phyloP scores from a whole-genome alignment of 1,140 invertebrate species.

The Phymorhynchus buccinoides region DNA sequence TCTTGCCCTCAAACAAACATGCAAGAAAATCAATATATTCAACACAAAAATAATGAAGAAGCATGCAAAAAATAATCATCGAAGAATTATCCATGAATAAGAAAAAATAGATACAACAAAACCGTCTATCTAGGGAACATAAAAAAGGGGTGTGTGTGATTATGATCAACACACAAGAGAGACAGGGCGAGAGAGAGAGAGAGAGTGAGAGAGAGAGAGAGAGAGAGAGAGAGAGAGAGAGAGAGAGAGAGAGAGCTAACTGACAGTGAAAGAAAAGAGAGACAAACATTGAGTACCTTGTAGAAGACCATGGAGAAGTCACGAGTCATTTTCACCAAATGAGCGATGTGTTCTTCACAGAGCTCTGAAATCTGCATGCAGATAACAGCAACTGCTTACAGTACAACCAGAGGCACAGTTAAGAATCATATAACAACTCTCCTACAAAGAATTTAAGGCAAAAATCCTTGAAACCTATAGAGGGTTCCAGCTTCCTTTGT shows the following conservation, averaged over 20 bases:
- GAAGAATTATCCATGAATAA: too few species aligned
- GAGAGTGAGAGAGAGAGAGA: not conserved
- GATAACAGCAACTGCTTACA: not conserved
- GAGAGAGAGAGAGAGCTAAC: not conserved
- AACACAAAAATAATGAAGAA: too few species aligned
- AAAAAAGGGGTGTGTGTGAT: too few species aligned
- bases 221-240: not conserved
- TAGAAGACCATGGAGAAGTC: slow-evolving; percentile 70
- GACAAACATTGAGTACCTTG: slow-evolving; percentile 45
- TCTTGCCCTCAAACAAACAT: too few species aligned
- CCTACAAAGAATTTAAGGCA: too few species aligned
- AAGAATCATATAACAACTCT: too few species aligned
- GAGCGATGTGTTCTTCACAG: slow-evolving; percentile 59
- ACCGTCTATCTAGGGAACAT: too few species aligned
- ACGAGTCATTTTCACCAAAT: slow-evolving; percentile 67
- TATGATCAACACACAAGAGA: too few species aligned
- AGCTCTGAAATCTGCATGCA: slow-evolving; percentile 56
- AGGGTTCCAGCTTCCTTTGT: too few species aligned
- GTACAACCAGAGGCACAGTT: not conserved
- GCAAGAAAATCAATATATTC: not conserved
- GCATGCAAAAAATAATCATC: too few species aligned
- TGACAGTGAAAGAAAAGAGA: not conserved
- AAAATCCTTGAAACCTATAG: too few species aligned
- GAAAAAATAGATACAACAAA: too few species aligned
- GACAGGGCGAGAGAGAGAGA: not conserved